Conservation (phyloP, 1,140 invertebrate genomes). For the Gonatopus flavifemur region DNA sequence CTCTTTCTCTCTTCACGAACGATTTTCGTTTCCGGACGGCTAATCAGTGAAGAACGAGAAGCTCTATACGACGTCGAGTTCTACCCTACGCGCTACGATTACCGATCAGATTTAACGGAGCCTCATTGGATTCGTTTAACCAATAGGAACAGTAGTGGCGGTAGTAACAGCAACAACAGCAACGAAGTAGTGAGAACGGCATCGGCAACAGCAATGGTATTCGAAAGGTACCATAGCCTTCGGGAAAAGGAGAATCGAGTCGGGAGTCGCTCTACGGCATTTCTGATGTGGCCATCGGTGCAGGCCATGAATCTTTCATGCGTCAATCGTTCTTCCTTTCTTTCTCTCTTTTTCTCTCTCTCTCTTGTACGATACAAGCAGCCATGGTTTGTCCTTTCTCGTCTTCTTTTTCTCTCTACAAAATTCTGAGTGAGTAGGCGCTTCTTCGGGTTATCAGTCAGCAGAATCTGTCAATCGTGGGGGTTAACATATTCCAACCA, state of each 20-base stretch:
- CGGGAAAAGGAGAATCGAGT: conserved; percentile 30
- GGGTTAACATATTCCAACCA: conserved; percentile 26
- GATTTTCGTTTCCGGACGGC: conserved; percentile 34
- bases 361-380: background rate
- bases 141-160: conserved; percentile 4
- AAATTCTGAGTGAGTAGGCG: conserved; percentile 21
- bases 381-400: background rate
- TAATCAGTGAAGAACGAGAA: conserved; percentile 32
- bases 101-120: conserved; percentile 30
- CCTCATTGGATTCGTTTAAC: conserved; percentile 14
- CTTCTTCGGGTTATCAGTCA: conserved; percentile 33
- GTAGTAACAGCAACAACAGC: conserved; percentile 10
- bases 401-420: conserved; percentile 1
- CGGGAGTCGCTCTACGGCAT: conserved; percentile 26
- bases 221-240: conserved; percentile 24
- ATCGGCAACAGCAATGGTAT: conserved; percentile 22
- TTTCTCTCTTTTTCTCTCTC: conserved; percentile 4
- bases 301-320: conserved; percentile 46
- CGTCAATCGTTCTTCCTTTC: conserved; percentile 30
- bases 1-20: background rate
- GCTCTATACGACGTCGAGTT: no score
- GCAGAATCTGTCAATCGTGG: conserved; percentile 34
- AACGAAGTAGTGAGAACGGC: background rate
- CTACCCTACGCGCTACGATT: conserved; percentile 32
- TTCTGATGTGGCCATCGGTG: conserved; percentile 40